Base-by-base conservation (phyloP, 2,888 invertebrate species). In the Clostera curtula region DNA sequence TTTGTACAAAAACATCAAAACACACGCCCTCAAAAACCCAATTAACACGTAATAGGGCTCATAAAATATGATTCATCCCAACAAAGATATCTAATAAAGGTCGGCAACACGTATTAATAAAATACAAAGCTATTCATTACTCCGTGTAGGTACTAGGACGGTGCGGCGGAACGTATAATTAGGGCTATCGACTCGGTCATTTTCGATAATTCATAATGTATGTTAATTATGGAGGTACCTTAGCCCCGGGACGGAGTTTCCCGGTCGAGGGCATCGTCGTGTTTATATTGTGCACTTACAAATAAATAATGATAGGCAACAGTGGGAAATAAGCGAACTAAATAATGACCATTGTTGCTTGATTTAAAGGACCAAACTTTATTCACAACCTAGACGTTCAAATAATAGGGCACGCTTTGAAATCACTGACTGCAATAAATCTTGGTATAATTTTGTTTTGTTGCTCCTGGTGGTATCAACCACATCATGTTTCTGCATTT, bases 161-260 rank as follows among this genome's bases (percentile, higher is more conserved):
- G 53, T 54, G 54, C 47, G 46, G 46, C 51, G 60, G 45, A 73
- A 69, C 74, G 43, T 71, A 69, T 75, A 79, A 82, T 82, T 80
- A 80, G 64, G 69, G 58, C 52, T 64, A 70, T 71, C 63, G 62
- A 64, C 58, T 62, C 65, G 77, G 71, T 68, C 70, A 72, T 77
- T 82, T 77, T 66, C 66, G 75, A 77, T 82, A 80, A 79, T 79
- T 76, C 75, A 73, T 79, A 82, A 82, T 80, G 76, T 70, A 80
- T 74, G 79, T 70, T 82, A 82, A 82, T 82, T 77, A 80, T 72
- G 76, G 76, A 56, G 70, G 66, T 44, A 36, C 49, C 51, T 55
- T 58, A 45, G 71, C 79, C 76, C 44, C 68, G 60, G 70, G 79
- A 63, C 65, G 44, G 44, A 46, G 50, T 52, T 36, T 39, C 43